phyloP scores from a whole-genome alignment of 2,888 invertebrate species.

The Criorhina ranunculi region DNA sequence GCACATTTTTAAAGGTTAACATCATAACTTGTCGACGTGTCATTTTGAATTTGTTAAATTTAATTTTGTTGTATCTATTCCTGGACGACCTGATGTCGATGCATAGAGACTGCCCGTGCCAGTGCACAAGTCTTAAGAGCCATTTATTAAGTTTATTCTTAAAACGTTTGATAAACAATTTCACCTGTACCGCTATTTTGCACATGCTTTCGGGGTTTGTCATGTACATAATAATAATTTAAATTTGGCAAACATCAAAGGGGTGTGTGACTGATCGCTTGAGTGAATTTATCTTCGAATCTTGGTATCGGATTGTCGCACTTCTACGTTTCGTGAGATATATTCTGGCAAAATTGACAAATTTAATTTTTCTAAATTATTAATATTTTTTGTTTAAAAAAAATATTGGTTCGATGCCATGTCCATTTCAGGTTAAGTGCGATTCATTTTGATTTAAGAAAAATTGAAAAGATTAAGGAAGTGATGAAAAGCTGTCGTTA shows the following conservation, averaged over 20 bases:
- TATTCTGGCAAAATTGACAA: conserved; percentile 18
- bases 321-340: conserved; percentile 2
- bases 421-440: conserved; percentile 10
- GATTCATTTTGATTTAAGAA: neutral
- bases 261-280: neutral
- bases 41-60: conserved; percentile 21
- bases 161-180: conserved; percentile 17
- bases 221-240: conserved; percentile 25
- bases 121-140: neutral
- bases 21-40: conserved; percentile 14
- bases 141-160: neutral
- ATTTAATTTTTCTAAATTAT: conserved; percentile 5
- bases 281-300: neutral
- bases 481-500: too few species aligned
- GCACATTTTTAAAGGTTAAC: conserved; percentile 39
- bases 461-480: too few species aligned
- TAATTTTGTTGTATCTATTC: conserved; percentile 55
- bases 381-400: conserved; percentile 11
- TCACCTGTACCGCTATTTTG: conserved; percentile 20
- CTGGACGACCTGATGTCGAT: conserved; percentile 37
- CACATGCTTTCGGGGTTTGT: conserved; percentile 35
- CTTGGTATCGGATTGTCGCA: neutral
- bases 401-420: conserved; percentile 15
- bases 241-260: conserved; percentile 32
- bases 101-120: too few species aligned